Conservation (phyloP, 2,888 invertebrate species). For the Tanaodytes sp. region DNA sequence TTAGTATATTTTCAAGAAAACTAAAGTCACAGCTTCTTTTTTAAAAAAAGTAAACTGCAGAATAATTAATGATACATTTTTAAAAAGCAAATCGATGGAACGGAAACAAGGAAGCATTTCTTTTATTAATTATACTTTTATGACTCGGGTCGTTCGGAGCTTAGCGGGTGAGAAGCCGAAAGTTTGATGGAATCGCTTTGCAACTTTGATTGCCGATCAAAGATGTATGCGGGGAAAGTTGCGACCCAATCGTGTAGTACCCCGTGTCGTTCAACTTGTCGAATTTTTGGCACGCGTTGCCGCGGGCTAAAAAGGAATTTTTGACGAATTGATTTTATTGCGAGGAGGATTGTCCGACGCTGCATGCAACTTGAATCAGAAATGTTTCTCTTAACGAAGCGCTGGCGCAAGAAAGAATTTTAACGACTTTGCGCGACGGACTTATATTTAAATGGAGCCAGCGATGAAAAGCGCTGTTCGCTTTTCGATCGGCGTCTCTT, state of each 20-base stretch:
- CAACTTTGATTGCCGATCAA: conserved; percentile 51
- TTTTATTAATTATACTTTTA: conserved; percentile 47
- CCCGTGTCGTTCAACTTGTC: conserved; percentile 30
- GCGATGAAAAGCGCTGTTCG: conserved; percentile 19
- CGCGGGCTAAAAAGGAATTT: conserved; percentile 34
- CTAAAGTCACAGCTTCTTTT: too few species aligned
- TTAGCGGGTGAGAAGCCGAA: conserved; percentile 20
- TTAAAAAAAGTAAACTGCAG: too few species aligned
- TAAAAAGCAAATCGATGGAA: too few species aligned
- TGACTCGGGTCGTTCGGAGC: conserved; percentile 21
- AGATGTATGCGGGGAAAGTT: conserved; percentile 42
- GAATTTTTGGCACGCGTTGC: conserved; percentile 48
- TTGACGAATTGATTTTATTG: conserved; percentile 46
- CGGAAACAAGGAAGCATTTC: too few species aligned
- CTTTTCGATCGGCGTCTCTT: too few species aligned
- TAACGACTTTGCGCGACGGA: conserved; percentile 24
- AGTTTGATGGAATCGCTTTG: conserved; percentile 46
- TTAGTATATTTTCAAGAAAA: too few species aligned
- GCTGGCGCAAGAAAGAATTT: conserved; percentile 38
- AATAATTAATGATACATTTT: too few species aligned
- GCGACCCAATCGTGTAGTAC: conserved; percentile 16
- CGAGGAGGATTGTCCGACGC: conserved; percentile 25
- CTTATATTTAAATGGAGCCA: conserved; percentile 25
- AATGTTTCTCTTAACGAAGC: conserved; percentile 44
- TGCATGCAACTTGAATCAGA: conserved; percentile 40